phyloP scores from a whole-genome alignment of 2,113 vertebrate species.

The Mustela lutreola region DNA sequence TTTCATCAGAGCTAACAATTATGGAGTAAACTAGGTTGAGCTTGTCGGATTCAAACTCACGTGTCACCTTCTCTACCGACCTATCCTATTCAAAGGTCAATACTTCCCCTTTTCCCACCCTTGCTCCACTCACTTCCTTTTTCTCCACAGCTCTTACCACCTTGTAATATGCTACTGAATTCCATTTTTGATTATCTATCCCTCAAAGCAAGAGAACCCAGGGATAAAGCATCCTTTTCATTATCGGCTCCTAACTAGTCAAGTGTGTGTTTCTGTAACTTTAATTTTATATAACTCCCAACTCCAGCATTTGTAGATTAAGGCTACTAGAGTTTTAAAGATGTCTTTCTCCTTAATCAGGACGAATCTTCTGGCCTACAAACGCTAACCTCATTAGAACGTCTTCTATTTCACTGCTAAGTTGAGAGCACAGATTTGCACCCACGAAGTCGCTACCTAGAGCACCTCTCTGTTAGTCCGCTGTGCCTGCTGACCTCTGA shows the following conservation, averaged over 20 bases:
- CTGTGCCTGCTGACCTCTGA: background rate
- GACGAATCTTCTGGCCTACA: slow-evolving; percentile 3
- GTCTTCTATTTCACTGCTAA: background rate
- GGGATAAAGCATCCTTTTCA: background rate
- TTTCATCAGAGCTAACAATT: background rate
- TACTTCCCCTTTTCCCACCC: background rate
- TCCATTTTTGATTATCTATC: background rate
- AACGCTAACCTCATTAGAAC: slow-evolving; percentile 47
- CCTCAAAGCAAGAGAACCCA: background rate
- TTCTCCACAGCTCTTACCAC: background rate
- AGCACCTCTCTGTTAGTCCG: background rate
- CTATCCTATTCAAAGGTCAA: background rate
- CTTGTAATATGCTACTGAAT: background rate
- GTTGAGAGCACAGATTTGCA: background rate
- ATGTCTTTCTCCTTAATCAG: slow-evolving; percentile 11
- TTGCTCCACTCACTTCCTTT: background rate
- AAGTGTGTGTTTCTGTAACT: background rate
- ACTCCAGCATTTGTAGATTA: background rate
- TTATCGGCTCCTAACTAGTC: background rate
- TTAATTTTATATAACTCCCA: background rate
- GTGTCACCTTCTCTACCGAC: background rate
- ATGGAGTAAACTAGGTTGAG: background rate
- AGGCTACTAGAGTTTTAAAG: slow-evolving; percentile 19
- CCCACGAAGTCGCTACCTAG: background rate
- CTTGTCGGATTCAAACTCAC: background rate